phyloP scores from a whole-genome alignment of 2,797 vertebrate species.

The Eleutherodactylus coqui region DNA sequence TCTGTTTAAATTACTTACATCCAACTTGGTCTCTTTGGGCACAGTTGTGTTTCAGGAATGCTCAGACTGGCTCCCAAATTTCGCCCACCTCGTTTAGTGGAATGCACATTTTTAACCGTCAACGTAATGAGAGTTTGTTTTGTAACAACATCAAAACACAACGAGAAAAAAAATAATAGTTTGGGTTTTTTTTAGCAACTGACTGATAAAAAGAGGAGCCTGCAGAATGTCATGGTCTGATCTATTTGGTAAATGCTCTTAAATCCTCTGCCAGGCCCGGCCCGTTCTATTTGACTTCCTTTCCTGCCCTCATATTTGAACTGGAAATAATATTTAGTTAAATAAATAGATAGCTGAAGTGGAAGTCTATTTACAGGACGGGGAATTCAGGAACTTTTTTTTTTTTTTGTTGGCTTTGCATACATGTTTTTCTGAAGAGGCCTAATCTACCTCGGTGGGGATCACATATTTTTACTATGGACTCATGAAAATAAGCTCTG shows the following conservation, averaged over 20 bases:
- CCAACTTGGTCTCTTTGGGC: constrained; percentile 13
- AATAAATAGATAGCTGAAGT: constrained; percentile 42
- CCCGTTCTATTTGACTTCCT: constrained; percentile 70
- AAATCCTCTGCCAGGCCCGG: constrained; percentile 62
- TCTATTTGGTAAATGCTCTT: constrained; percentile 56
- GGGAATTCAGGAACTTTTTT: constrained; percentile 40
- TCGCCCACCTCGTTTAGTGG: constrained; percentile 47
- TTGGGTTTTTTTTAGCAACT: constrained; percentile 53
- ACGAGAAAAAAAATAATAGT: constrained; percentile 16
- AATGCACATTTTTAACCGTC: constrained; percentile 45
- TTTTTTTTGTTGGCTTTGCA: constrained; percentile 23
- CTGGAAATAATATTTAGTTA: constrained; percentile 60
- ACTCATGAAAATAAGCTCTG: not conserved
- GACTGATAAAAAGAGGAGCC: constrained; percentile 72
- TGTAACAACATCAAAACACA: constrained; percentile 60
- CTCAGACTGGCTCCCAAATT: constrained; percentile 39
- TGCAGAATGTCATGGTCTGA: constrained; percentile 70
- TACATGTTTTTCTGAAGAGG: constrained; percentile 30
- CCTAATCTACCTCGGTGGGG: not conserved
- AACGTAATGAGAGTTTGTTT: constrained; percentile 45
- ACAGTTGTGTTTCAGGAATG: constrained; percentile 10
- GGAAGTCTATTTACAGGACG: constrained; percentile 14
- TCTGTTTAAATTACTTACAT: constrained; percentile 19
- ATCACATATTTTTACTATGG: constrained; percentile 18
- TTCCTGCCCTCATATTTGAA: constrained; percentile 69